Conservation (phyloP, 1,140 invertebrate species). For the Trinorchestia longiramus region DNA sequence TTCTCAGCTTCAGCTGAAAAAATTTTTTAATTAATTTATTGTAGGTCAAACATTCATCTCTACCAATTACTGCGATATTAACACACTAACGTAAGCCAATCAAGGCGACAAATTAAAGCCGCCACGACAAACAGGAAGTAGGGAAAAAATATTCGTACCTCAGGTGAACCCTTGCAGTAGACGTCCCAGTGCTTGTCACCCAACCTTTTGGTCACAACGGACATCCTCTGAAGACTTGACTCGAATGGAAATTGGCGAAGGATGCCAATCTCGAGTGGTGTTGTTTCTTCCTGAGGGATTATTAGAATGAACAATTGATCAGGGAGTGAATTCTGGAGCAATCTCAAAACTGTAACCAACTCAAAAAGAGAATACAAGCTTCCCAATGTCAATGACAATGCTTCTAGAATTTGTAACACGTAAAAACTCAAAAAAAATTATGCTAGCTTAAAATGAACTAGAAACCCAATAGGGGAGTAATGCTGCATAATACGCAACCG, state of each 20-base stretch:
- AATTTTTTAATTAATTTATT: too few relatives aligned
- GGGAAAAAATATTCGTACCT: conserved; percentile 78
- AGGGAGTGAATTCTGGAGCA: not conserved
- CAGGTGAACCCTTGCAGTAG: conserved; percentile 92
- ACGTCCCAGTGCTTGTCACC: conserved; percentile 83
- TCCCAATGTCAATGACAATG: not conserved
- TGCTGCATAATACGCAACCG: too few relatives aligned
- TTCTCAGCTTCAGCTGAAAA: too few relatives aligned
- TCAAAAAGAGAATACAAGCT: not conserved
- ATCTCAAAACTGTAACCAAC: not conserved
- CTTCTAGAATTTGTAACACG: not conserved
- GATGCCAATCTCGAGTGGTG: conserved; percentile 79
- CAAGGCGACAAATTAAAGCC: not conserved
- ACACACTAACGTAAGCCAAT: not conserved
- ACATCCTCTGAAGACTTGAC: conserved; percentile 90
- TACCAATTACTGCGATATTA: not conserved
- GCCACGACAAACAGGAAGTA: not conserved
- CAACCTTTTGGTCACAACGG: conserved; percentile 85
- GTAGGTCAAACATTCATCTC: too few relatives aligned
- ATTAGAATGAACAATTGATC: not conserved
- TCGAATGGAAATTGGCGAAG: conserved; percentile 92
- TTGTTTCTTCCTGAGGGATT: not conserved
- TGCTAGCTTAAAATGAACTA: not conserved
- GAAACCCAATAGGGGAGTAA: not conserved
- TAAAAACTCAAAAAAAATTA: too few relatives aligned